These are phyloP conservation scores for Aphelenchoides bicaudatus DNA, from an alignment of 2,888 invertebrate species.

Conservation along the genomic window DNA sequence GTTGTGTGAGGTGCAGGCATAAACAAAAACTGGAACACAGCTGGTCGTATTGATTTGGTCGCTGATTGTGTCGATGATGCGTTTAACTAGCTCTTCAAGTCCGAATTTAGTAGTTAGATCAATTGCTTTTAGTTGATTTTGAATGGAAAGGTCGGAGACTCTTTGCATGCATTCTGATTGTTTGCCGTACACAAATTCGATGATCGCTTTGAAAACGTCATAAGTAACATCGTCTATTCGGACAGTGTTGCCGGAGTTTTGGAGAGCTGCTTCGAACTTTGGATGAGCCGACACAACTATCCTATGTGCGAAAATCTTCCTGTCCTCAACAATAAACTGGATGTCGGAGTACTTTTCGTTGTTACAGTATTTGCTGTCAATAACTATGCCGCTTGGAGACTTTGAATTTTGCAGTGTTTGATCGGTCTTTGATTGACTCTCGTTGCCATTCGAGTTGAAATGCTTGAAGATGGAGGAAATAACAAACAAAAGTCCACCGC, in stretches of 20 bases:
- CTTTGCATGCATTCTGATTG: constrained; percentile 17
- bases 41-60: background rate
- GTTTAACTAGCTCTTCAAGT: constrained; percentile 16
- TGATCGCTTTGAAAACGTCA: constrained; percentile 77
- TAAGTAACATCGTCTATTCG: constrained; percentile 88
- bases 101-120: constrained; percentile 26
- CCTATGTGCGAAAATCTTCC: constrained; percentile 86
- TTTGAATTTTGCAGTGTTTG: background rate
- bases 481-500: background rate
- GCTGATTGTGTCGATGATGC: constrained; percentile 4
- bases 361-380: constrained; percentile 84
- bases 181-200: constrained; percentile 32
- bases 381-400: constrained; percentile 23
- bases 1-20: constrained; percentile 9
- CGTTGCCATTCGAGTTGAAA: background rate
- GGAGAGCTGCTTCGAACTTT: constrained; percentile 37
- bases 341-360: constrained; percentile 87
- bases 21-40: constrained; percentile 6
- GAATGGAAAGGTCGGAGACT: constrained; percentile 19
- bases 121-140: constrained; percentile 23
- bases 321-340: constrained; percentile 78
- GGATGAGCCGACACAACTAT: constrained; percentile 73
- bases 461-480: constrained; percentile 10
- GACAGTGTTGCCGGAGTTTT: constrained; percentile 69
- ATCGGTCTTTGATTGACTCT: constrained; percentile 9